Conservation (phyloP, 2,797 vertebrate genomes). For the Myotis pilosus region DNA sequence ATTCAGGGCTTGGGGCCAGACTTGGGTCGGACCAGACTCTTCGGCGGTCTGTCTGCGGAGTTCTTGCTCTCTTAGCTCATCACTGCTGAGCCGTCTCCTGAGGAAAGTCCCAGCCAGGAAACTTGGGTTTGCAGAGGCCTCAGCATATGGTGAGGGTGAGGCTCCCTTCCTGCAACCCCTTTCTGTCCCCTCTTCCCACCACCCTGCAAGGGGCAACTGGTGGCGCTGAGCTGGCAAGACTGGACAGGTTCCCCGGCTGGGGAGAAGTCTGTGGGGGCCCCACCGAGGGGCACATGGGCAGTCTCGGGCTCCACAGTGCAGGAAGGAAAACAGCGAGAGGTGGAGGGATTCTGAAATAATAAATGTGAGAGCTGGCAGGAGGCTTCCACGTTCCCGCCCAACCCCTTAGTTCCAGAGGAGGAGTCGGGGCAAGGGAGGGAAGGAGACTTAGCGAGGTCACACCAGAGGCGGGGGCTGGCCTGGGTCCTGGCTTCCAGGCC, state of each 20-base stretch:
- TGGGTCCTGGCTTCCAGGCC: background rate
- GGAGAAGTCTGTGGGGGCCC: conserved; percentile 28
- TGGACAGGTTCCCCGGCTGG: conserved; percentile 15
- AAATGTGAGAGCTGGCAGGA: conserved; percentile 59
- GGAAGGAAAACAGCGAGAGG: conserved; percentile 70
- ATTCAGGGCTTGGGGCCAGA: conserved; percentile 51
- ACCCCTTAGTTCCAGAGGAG: conserved; percentile 16
- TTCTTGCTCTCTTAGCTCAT: conserved; percentile 70
- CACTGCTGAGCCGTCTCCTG: conserved; percentile 45
- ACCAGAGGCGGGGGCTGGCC: background rate
- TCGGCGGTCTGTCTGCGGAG: background rate
- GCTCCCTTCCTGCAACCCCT: conserved; percentile 58
- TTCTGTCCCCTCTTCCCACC: background rate
- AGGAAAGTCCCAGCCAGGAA: conserved; percentile 74
- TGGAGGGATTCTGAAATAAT: conserved; percentile 66
- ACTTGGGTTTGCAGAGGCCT: conserved; percentile 65
- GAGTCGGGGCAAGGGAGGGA: background rate
- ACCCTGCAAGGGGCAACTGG: conserved; percentile 10
- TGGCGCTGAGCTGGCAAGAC: background rate
- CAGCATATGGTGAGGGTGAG: background rate
- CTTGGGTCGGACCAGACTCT: conserved; percentile 29
- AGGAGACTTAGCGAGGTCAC: background rate
- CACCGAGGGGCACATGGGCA: background rate
- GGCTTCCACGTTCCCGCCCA: conserved; percentile 24
- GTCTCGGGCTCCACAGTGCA: background rate